Conservation (phyloP, 2,888 invertebrate species). For the Melinaea menophilus region DNA sequence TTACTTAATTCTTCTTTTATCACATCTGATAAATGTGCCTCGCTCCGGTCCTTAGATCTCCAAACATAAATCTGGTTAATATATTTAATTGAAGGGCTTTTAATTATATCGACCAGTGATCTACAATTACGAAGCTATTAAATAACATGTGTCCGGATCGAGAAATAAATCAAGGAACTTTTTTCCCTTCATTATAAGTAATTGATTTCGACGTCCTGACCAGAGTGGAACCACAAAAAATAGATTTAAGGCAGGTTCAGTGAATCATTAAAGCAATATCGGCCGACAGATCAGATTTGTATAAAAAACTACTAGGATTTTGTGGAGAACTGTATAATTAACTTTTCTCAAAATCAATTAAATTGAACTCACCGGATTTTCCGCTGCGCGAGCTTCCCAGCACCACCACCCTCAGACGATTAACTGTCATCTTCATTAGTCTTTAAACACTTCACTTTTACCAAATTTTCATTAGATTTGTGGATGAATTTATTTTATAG, state of each 20-base stretch:
- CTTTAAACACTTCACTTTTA: slow-evolving; percentile 43
- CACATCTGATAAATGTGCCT: no score
- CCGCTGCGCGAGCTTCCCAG: slow-evolving; percentile 86
- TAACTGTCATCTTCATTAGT: slow-evolving; percentile 84
- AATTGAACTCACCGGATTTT: slow-evolving; percentile 82
- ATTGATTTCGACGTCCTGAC: slow-evolving; percentile 58
- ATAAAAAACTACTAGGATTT: slow-evolving; percentile 36
- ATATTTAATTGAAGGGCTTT: slow-evolving; percentile 13
- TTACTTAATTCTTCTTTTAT: no score
- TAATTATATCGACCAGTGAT: slow-evolving; percentile 56
- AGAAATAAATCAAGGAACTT: slow-evolving; percentile 57
- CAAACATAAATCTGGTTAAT: not conserved
- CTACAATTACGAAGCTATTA: slow-evolving; percentile 34
- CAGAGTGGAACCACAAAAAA: slow-evolving; percentile 44
- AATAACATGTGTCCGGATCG: slow-evolving; percentile 42
- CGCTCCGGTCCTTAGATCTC: not conserved
- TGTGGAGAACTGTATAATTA: slow-evolving; percentile 37
- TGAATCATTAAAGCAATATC: slow-evolving; percentile 45
- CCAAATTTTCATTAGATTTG: slow-evolving; percentile 42
- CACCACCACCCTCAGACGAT: slow-evolving; percentile 87
- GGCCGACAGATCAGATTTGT: slow-evolving; percentile 33
- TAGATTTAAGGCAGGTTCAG: slow-evolving; percentile 35
- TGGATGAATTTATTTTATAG: slow-evolving; percentile 16
- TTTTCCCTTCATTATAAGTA: slow-evolving; percentile 58
- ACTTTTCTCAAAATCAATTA: slow-evolving; percentile 33